Evolutionary conservation across 2,888 invertebrate genomes (phyloP).

Genomic region (Drosophila helvetica): DNA sequence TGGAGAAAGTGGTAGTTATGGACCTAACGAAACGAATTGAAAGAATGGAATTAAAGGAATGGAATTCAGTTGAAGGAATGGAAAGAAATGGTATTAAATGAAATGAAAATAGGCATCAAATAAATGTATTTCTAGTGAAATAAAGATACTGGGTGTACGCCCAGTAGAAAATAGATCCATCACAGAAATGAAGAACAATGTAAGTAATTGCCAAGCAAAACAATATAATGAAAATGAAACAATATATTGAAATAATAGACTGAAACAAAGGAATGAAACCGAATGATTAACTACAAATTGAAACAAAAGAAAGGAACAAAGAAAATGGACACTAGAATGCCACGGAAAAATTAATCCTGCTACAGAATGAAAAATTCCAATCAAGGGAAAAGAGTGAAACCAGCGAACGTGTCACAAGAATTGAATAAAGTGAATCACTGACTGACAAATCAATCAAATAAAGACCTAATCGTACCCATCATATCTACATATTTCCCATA

Average conservation of each 20-base stretch:
- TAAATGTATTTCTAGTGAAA: background rate
- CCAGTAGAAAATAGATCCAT: too few species aligned
- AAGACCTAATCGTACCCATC: background rate
- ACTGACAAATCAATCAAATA: background rate
- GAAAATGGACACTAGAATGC: background rate
- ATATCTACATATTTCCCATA: background rate
- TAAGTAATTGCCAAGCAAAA: background rate
- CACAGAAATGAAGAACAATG: background rate
- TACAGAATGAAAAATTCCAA: background rate
- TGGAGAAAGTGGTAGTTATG: too few species aligned
- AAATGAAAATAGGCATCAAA: background rate
- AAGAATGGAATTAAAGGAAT: background rate
- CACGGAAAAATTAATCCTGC: too few species aligned
- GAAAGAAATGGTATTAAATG: constrained; percentile 7
- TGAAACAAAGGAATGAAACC: background rate
- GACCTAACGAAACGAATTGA: background rate
- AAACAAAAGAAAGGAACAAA: background rate
- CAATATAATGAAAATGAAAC: background rate
- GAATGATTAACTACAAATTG: constrained; percentile 1
- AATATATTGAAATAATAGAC: background rate
- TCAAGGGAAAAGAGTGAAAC: too few species aligned
- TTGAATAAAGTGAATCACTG: background rate
- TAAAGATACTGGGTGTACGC: too few species aligned
- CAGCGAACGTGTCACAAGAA: too few species aligned
- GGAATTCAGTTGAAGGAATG: background rate